A percentile compares a stretch with the other conserved stretches of the same genome.
phyloP scores from a whole-genome alignment of 2,113 vertebrate genomes.

The Charina bottae region DNA sequence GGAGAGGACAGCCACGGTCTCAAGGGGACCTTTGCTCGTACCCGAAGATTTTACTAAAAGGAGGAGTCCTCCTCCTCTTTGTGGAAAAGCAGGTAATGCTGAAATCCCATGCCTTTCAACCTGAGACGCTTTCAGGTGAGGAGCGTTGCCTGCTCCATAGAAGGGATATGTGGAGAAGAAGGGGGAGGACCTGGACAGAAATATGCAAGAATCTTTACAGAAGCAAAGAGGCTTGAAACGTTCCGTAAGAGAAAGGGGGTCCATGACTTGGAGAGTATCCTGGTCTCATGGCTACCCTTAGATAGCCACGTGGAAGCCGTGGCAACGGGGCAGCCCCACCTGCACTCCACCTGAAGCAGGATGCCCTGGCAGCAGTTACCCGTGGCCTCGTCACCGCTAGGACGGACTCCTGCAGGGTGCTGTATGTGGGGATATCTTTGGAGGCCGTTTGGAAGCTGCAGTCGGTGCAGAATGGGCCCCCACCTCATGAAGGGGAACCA shows the following conservation, averaged over 20 bases:
- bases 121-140: neutral
- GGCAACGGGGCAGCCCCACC: neutral
- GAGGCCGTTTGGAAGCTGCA: neutral
- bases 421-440: neutral
- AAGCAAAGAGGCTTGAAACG: neutral
- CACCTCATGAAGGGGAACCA: neutral
- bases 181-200: neutral
- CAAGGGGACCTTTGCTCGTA: slow-evolving; percentile 33
- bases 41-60: slow-evolving; percentile 40
- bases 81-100: slow-evolving; percentile 40
- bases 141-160: neutral
- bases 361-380: neutral
- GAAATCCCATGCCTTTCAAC: neutral
- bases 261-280: neutral
- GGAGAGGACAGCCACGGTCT: neutral
- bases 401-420: neutral
- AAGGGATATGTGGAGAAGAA: neutral
- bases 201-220: neutral
- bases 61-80: neutral
- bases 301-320: neutral
- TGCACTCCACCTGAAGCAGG: neutral
- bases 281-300: too few relatives aligned
- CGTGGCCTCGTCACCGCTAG: neutral
- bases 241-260: too few relatives aligned
- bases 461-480: too few relatives aligned